Base-by-base conservation (phyloP, 2,888 invertebrate species). In the Aphrophora alni region DNA sequence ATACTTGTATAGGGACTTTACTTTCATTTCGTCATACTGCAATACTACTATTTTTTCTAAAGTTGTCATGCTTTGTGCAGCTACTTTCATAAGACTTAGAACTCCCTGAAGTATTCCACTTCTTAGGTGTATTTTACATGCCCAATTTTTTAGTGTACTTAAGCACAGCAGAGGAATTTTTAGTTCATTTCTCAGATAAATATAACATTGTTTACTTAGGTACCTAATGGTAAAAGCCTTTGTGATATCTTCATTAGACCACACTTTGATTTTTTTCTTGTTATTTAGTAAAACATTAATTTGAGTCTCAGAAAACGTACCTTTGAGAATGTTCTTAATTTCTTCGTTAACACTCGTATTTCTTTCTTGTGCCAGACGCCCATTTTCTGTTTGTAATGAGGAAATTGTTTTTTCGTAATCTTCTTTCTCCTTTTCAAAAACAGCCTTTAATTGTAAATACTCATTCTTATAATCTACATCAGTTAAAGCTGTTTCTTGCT, bases 171-270 rank as follows among this genome's bases (percentile, higher is more conserved):
- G 28, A n/a, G 74, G 38, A 28, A 73, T 73, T 14, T 27, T 73
- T n/a, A 73, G 10, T 27, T 26, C 27, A 17, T 21, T 28, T 28
- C 73, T 73, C n/a, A 73, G 21, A 27, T 73, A 27, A 3, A 25
- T 27, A 27, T 73, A 73, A 33, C 73, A 73, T 7, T 33, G 10
- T 33, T 73, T 73, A n/a, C 73, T 73, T 10, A 73, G 33, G 8
- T 73, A 73, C 33, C 73, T 73, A 17, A 73, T 28, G 0, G 33
- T 27, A 25, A 73, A 73, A 2, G 73, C 73, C 27, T 26, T 72
- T 24, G 24, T 68, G 3, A 68, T 68, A 12, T 21, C 68, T 68
- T 68, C 24, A 10, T 12, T 68, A 12, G 5, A 7, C 68, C 68
- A 68, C 3, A 12, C 10, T 7, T 68, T 4, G 5, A 33, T 8